Base-by-base conservation (phyloP, 1,140 invertebrate genomes). In the Meloidogyne exigua region DNA sequence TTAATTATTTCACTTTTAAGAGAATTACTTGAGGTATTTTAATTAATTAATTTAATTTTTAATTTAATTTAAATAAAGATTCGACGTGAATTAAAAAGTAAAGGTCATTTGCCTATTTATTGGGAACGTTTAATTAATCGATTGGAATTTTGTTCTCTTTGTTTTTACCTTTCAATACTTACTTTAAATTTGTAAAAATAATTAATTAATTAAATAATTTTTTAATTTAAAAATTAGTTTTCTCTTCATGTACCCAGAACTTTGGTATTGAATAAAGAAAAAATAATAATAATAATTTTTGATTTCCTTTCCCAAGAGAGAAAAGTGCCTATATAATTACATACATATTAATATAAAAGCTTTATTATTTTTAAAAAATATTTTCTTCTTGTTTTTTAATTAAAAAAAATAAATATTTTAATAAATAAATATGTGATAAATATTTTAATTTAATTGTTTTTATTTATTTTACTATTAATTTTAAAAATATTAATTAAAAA, bases 81-180 rank as follows among this genome's bases (percentile, higher is more conserved):
- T 28, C 65, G 74, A n/a, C 57, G 76, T 12, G 68, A 74, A 76
- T 63, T 83, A 72, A 80, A 66, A 36, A 64, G 68, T 42, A 72
- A 39, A 42, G 71, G 80, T 68, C 68, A 79, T n/a, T 69, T 85
- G 44, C 85, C 84, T 13, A 68, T 81, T 21, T 87, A 86, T 57
- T 86, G 84, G 84, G 84, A 86, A 70, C 73, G 85, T 65, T 81
- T 86, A 21, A 84, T 86, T 44, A 75, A 75, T 23, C 44, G 84
- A 72, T 68, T 86, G 66, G 84, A 86, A 72, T 78, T 79, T 42
- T 69, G 75, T 42, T 87, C 85, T 11, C 71, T 86, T 12, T 77
- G 69, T 28, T 86, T 86, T 69, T 86, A 87, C 75, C 67, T 86
- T 13, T 68, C 64, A 18, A 72, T 87, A 25, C 82, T 86, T 75